phyloP scores from a whole-genome alignment of 2,797 vertebrate species.

The Neosilurus hyrtlii region DNA sequence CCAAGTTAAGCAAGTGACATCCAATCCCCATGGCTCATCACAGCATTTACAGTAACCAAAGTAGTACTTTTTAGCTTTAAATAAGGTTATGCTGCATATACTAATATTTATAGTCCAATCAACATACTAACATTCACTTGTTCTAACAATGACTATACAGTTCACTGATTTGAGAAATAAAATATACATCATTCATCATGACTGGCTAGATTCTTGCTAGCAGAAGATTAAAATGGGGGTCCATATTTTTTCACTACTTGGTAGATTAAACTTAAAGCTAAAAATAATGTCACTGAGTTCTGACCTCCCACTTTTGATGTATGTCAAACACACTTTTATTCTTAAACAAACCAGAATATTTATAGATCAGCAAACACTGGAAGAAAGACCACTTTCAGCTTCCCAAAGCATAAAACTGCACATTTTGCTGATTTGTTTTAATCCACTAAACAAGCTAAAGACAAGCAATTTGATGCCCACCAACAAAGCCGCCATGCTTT shows the following conservation, averaged over 20 bases:
- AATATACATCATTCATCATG: neutral
- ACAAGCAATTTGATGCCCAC: too few species aligned
- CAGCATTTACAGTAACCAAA: neutral
- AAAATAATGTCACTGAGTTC: neutral
- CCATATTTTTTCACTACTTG: neutral
- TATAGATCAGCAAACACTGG: too few species aligned
- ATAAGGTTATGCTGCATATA: neutral
- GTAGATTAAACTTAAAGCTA: neutral
- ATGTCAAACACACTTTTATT: neutral
- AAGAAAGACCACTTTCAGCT: too few species aligned
- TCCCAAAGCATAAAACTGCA: too few species aligned
- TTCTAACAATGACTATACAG: neutral
- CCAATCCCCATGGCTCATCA: neutral
- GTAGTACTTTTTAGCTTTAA: neutral
- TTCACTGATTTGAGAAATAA: neutral
- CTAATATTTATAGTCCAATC: neutral
- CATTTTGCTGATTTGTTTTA: too few species aligned
- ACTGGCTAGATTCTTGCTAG: neutral
- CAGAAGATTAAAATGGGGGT: neutral
- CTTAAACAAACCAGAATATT: neutral
- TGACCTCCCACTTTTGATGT: neutral
- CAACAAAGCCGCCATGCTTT: too few species aligned
- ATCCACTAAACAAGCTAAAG: too few species aligned
- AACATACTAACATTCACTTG: neutral
- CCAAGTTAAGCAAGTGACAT: neutral